phyloP scores from a whole-genome alignment of 2,113 vertebrate genomes.

The Rynchops niger region DNA sequence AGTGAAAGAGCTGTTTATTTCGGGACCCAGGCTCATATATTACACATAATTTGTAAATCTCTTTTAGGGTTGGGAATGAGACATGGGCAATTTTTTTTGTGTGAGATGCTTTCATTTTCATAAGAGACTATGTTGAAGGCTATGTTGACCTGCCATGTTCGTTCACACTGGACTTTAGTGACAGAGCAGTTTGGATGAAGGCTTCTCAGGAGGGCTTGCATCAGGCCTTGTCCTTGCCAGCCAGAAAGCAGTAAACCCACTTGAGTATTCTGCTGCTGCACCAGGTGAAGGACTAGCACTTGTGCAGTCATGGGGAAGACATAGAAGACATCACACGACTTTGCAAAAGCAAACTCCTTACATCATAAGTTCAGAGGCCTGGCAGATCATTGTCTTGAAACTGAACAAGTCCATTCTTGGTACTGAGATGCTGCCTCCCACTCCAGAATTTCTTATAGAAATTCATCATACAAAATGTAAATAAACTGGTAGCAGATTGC shows the following conservation, averaged over 20 bases:
- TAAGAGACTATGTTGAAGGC: not conserved
- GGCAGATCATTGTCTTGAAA: not conserved
- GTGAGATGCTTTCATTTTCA: not conserved
- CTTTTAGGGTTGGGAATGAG: not conserved
- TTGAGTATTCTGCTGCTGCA: not conserved
- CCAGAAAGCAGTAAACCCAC: not conserved
- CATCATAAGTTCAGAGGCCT: not conserved
- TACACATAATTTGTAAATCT: not conserved
- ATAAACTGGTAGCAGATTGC: not conserved
- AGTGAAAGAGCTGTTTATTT: not conserved
- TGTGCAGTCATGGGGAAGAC: not conserved
- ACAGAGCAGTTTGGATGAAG: not conserved
- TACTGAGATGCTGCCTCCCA: not conserved
- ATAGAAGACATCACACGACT: not conserved
- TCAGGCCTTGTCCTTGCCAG: not conserved
- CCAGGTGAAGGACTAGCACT: not conserved
- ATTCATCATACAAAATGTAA: not conserved
- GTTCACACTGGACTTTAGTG: not conserved
- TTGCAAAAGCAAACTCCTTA: not conserved
- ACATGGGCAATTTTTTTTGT: fast-evolving
- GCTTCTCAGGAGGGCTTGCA: not conserved
- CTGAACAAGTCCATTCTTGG: not conserved
- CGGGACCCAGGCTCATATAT: not conserved
- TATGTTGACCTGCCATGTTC: not conserved
- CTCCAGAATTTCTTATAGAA: not conserved